Evolutionary conservation across 2,113 vertebrate genomes (phyloP).

Genomic region (Mustela nigripes): DNA sequence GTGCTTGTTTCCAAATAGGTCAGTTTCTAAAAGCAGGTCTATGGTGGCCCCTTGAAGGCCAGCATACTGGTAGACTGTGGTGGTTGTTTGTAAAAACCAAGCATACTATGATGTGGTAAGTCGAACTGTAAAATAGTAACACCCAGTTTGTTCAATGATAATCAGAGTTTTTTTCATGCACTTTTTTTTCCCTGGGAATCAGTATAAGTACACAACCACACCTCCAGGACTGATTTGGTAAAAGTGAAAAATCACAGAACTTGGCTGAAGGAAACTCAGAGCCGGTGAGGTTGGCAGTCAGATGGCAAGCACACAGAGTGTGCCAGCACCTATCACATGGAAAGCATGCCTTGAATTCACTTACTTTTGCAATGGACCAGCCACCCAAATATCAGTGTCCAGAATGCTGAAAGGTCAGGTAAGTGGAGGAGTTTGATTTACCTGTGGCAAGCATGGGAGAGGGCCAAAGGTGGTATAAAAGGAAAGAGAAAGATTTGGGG

Average conservation of each 20-base stretch:
- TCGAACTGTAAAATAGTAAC: background rate
- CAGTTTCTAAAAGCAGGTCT: slow-evolving; percentile 53
- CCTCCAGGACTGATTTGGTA: background rate
- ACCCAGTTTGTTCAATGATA: background rate
- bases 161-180: background rate
- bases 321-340: background rate
- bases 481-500: background rate
- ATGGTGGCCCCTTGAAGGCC: background rate
- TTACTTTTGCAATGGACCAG: slow-evolving; percentile 23
- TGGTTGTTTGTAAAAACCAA: slow-evolving; percentile 16
- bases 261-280: background rate
- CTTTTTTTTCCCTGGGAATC: background rate
- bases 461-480: background rate
- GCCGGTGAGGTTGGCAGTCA: background rate
- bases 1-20: background rate
- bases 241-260: background rate
- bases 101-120: background rate
- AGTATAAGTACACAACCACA: background rate
- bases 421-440: background rate
- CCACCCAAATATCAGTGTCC: background rate
- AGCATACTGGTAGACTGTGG: background rate
- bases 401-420: slow-evolving; percentile 1
- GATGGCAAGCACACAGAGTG: background rate
- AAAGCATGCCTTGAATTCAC: slow-evolving; percentile 45
- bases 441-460: background rate